Base-by-base conservation (phyloP, 2,797 vertebrate species). In the Chrosomus eos region DNA sequence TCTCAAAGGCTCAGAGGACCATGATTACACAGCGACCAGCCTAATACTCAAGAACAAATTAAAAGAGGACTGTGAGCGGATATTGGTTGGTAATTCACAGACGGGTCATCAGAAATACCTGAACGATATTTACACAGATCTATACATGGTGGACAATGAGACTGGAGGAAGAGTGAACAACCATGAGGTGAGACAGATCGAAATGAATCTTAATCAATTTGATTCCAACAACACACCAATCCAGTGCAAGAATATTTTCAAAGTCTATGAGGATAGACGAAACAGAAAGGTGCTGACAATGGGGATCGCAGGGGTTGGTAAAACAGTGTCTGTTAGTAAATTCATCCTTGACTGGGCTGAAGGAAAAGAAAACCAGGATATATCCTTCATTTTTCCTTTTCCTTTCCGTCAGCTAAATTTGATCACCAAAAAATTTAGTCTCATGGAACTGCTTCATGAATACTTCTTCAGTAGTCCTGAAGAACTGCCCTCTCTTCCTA, bases 261-360 rank as follows among this genome's bases (percentile, higher is more conserved):
- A 74, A 74, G 21, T 51, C 19, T 14, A 48, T 48, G 14, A 48
- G 45, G 45, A 5, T 48, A 4, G 14, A 48, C 71, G 6, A 28
- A 74, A 74, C 71, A 51, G 71, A 28, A 74, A 74, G 16, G 71
- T 74, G n/a, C 43, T 74, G 71, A 74, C 71, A 16, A 74, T 74
- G 71, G 71, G 71, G 43, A 74, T 74, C 18, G 71, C 71, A 28
- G 71, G 71, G 1, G 71, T 74, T 13, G 71, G 71, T 0, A 74
- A 74, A 51, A 74, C 71, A 7, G 23, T 74, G 43, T 74, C 43
- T 2, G 71, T 74, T 4, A 74, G 14, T 64, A 64, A 64, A 64
- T 64, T 64, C 60, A 64, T 64, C 60, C 26, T 64, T 16, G 60
- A 64, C 60, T 51, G 71, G 71, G 71, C 71, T 31, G 71, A 74